Percentiles rank a stretch among this genome's conserved stretches.
These are phyloP conservation scores for Neoniphon sammara DNA, from an alignment of 2,797 vertebrate genomes.

Conservation along the genomic window DNA sequence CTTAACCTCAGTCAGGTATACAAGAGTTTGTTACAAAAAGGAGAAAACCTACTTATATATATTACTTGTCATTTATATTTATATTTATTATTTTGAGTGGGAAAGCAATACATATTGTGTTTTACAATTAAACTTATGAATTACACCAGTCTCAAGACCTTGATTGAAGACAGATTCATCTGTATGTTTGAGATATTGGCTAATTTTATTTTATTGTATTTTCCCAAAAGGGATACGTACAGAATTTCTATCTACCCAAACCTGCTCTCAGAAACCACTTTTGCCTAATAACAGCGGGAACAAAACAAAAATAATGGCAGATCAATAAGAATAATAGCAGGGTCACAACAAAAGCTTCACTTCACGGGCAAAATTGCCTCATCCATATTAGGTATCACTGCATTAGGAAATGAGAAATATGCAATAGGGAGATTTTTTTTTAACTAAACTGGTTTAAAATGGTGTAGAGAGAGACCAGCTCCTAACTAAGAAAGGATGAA, in stretches of 20 bases:
- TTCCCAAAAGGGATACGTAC: no score
- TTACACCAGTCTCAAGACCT: no score
- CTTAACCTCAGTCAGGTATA: no score
- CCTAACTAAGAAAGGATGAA: neutral
- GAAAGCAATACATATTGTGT: no score
- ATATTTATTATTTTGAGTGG: no score
- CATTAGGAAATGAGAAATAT: conserved; percentile 17
- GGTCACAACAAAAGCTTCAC: conserved; percentile 6
- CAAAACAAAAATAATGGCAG: conserved; percentile 14
- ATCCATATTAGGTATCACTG: conserved; percentile 31
- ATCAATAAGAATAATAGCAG: conserved; percentile 8
- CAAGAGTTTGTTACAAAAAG: no score
- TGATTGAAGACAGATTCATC: no score
- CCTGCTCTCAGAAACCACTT: neutral
- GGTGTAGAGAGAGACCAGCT: neutral
- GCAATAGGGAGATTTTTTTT: conserved; percentile 9
- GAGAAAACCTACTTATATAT: no score
- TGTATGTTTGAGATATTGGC: neutral
- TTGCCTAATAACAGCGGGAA: conserved; percentile 23
- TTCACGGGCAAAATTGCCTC: conserved; percentile 1
- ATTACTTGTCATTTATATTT: no score
- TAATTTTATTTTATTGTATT: no score
- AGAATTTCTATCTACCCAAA: conserved; percentile 8
- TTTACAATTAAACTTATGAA: no score
- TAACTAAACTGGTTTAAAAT: conserved; percentile 26